A percentile compares a stretch with the other conserved stretches of the same genome.
These are phyloP conservation scores for Dascillus cervinus DNA, from an alignment of 2,888 invertebrate species.

Conservation along the genomic window DNA sequence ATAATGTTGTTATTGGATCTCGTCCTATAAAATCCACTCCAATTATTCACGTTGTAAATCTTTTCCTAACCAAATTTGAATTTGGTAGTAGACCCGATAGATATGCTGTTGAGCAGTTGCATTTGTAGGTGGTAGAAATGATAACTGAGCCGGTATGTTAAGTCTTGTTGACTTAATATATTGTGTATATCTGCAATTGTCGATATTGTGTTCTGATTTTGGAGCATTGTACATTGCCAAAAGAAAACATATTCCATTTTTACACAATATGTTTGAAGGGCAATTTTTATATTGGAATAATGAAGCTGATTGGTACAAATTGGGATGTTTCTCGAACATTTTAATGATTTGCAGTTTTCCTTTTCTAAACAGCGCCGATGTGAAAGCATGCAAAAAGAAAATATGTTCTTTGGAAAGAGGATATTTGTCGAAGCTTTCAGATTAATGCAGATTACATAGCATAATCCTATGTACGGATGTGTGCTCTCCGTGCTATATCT, in stretches of 20 bases:
- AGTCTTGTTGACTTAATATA: slow-evolving; percentile 29
- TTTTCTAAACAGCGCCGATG: slow-evolving; percentile 24
- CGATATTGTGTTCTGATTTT: slow-evolving; percentile 22
- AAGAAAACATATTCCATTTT: slow-evolving; percentile 24
- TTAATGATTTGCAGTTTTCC: slow-evolving; percentile 24
- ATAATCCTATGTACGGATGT: too few relatives aligned
- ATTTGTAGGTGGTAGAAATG: slow-evolving; percentile 31
- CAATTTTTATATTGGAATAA: slow-evolving; percentile 31
- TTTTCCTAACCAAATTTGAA: too few relatives aligned
- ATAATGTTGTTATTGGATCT: slow-evolving; percentile 24
- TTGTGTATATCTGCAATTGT: slow-evolving; percentile 19
- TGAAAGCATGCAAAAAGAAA: too few relatives aligned
- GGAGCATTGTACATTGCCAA: slow-evolving; percentile 33
- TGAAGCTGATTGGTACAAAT: slow-evolving; percentile 26
- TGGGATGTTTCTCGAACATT: slow-evolving; percentile 23
- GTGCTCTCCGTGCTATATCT: too few relatives aligned
- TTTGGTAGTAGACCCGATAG: too few relatives aligned
- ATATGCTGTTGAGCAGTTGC: too few relatives aligned
- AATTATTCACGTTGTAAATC: slow-evolving; percentile 21
- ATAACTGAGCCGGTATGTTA: slow-evolving; percentile 31
- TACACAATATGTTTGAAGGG: slow-evolving; percentile 28
- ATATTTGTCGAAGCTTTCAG: too few relatives aligned
- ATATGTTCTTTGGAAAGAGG: too few relatives aligned
- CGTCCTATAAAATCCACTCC: slow-evolving; percentile 25
- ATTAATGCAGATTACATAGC: too few relatives aligned